A percentile compares a stretch with the other conserved stretches of the same genome.
These are phyloP conservation scores for Chironomus striatipennis DNA, from an alignment of 1,140 invertebrate genomes.

Conservation along the genomic window DNA sequence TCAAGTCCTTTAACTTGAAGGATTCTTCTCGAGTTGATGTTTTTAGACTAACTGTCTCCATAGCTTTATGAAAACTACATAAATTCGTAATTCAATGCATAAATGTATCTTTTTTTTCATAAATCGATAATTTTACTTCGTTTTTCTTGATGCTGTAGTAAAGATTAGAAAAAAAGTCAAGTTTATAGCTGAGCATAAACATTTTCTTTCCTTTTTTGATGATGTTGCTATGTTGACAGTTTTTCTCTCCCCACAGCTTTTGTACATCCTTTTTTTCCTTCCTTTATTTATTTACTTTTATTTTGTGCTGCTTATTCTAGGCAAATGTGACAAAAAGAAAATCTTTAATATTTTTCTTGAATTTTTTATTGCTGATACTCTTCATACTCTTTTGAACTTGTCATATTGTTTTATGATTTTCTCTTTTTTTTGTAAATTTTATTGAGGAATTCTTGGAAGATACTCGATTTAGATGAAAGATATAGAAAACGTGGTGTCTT, in stretches of 20 bases:
- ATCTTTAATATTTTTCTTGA: too few species aligned
- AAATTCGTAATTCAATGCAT: not conserved
- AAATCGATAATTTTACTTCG: constrained; percentile 11
- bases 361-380: too few species aligned
- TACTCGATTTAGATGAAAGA: too few species aligned
- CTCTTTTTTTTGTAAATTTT: too few species aligned
- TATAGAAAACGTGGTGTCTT: too few species aligned
- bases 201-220: not conserved
- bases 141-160: not conserved
- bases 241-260: not conserved
- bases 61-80: not conserved
- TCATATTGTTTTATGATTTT: too few species aligned
- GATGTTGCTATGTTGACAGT: not conserved
- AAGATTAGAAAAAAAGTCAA: constrained; percentile 7
- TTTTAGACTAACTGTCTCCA: too few species aligned
- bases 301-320: not conserved
- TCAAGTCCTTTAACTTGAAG: too few species aligned
- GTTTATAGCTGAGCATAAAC: not conserved
- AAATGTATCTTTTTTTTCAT: not conserved
- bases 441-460: too few species aligned
- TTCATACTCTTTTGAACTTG: too few species aligned
- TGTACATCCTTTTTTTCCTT: not conserved
- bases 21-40: too few species aligned
- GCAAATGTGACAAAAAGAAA: too few species aligned
- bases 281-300: not conserved